Evolutionary conservation across 2,888 invertebrate species (phyloP).

Genomic region (Drosophila vallismaia): DNA sequence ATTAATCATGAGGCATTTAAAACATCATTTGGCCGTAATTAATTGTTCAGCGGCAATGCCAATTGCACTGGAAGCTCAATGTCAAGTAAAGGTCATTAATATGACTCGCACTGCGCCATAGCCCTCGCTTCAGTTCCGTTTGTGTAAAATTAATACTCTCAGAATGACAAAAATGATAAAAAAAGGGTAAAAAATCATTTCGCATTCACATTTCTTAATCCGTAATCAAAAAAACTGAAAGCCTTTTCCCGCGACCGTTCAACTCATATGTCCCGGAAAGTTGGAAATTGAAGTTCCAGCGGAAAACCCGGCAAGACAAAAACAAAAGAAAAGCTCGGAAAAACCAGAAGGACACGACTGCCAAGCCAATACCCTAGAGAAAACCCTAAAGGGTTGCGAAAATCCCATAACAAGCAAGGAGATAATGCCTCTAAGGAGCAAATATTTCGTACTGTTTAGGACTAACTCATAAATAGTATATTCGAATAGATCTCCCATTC

Average conservation of each 20-base stretch:
- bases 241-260: constrained; percentile 4
- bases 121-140: constrained; percentile 6
- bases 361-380: not conserved
- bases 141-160: constrained; percentile 49
- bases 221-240: constrained; percentile 32
- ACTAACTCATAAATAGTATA: not conserved
- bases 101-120: constrained; percentile 22
- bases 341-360: not conserved
- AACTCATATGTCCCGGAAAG: constrained; percentile 68
- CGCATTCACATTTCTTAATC: constrained; percentile 63
- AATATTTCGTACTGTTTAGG: not conserved
- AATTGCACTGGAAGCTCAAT: constrained; percentile 58
- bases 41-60: constrained; percentile 62
- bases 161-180: constrained; percentile 3
- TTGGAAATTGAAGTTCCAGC: constrained; percentile 62
- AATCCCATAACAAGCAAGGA: not conserved
- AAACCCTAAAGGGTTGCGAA: not conserved
- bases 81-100: constrained; percentile 75
- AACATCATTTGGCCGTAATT: constrained; percentile 75
- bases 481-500: not conserved
- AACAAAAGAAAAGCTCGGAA: not conserved
- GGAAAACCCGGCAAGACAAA: constrained; percentile 7
- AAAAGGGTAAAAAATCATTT: constrained; percentile 39
- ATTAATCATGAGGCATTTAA: constrained; percentile 73
- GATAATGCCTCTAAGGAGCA: too few species aligned